Evolutionary conservation across 2,113 vertebrate genomes (phyloP).

Genomic region (Laterallus jamaicensis): DNA sequence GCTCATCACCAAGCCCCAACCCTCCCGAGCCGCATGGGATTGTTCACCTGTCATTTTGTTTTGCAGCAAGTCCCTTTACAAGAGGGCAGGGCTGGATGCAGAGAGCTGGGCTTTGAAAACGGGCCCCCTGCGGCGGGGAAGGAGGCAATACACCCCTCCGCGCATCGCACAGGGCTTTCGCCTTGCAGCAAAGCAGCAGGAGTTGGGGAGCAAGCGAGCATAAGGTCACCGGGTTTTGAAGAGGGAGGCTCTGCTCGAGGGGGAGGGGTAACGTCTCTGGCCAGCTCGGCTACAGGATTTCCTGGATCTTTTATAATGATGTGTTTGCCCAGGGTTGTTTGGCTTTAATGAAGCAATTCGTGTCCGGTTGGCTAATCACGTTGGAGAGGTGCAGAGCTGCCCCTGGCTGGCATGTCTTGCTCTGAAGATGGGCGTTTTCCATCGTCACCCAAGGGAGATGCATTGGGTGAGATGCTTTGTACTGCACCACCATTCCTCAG

Average conservation of each 20-base stretch:
- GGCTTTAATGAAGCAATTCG: background rate
- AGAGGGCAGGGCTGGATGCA: background rate
- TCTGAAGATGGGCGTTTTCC: background rate
- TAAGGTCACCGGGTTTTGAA: background rate
- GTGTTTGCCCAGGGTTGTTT: background rate
- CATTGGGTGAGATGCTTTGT: background rate
- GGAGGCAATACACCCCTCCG: background rate
- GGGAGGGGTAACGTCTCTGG: background rate
- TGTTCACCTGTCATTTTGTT: background rate
- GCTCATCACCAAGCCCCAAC: accelerated
- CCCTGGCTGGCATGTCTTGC: background rate
- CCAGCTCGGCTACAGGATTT: background rate
- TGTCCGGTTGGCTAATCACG: accelerated
- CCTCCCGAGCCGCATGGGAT: accelerated
- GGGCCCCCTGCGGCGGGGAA: background rate
- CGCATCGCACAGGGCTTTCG: accelerated
- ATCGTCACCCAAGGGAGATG: background rate
- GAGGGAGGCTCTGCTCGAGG: background rate
- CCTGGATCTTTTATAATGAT: background rate
- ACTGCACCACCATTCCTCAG: too few species aligned
- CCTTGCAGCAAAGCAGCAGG: background rate
- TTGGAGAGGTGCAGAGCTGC: background rate
- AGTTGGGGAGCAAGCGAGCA: background rate
- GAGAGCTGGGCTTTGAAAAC: background rate
- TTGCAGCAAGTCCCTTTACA: background rate